phyloP scores from a whole-genome alignment of 2,888 invertebrate genomes.

The Oligia strigilis region DNA sequence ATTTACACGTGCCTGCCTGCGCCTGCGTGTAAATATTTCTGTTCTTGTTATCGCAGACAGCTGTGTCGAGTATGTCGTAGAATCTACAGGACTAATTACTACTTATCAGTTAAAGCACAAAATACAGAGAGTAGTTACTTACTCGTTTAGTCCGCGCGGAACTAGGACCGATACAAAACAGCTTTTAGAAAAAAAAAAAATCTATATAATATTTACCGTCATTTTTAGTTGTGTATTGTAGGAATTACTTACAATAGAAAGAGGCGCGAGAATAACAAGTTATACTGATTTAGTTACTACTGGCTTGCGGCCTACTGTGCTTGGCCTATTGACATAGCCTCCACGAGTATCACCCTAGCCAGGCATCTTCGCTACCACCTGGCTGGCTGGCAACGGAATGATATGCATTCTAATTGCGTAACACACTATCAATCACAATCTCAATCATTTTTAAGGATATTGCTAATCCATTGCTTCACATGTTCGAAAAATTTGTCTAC shows the following conservation, averaged over 20 bases:
- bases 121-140: no score
- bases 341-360: no score
- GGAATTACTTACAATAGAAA: not conserved
- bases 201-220: not conserved
- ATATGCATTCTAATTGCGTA: no score
- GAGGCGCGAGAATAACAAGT: no score
- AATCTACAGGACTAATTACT: conserved; percentile 1
- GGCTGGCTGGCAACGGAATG: not conserved
- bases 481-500: no score
- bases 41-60: conserved; percentile 20
- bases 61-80: not conserved
- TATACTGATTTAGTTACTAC: no score
- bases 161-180: not conserved
- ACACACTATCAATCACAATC: no score
- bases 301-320: no score
- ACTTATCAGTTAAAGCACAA: not conserved
- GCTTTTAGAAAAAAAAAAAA: not conserved
- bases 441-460: no score
- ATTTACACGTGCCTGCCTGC: not conserved
- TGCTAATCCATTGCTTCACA: no score
- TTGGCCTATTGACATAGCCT: no score
- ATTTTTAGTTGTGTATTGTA: not conserved
- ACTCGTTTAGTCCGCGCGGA: no score
- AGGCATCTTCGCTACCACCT: not conserved
- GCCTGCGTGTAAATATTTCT: not conserved